Conservation (phyloP, 2,113 vertebrate species). For the Scartelaos histophorus region DNA sequence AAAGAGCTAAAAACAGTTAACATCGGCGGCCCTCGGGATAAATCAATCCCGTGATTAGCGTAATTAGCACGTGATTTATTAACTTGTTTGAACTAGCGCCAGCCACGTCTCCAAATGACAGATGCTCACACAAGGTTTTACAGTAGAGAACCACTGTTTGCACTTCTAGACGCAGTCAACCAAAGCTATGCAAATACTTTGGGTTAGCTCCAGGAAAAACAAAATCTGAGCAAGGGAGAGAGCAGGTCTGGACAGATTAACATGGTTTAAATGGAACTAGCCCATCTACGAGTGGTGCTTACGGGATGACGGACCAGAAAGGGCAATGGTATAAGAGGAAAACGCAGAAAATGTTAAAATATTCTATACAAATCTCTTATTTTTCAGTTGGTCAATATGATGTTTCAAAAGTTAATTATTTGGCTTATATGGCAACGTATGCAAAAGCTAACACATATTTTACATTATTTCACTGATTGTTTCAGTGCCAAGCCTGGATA, state of each 20-base stretch:
- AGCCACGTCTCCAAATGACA: background rate
- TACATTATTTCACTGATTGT: no score
- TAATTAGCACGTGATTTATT: background rate
- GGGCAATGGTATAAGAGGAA: background rate
- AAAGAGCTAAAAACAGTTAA: background rate
- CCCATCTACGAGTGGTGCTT: background rate
- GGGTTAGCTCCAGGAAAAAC: constrained; percentile 33
- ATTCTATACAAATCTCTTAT: background rate
- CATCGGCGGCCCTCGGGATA: background rate
- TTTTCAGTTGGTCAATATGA: background rate
- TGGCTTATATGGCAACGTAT: no score
- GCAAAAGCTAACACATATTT: no score
- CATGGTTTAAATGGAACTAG: constrained; percentile 20
- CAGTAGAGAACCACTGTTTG: background rate
- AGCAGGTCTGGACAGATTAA: constrained; percentile 36
- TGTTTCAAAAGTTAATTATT: background rate
- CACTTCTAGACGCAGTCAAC: constrained; percentile 2
- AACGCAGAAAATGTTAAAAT: background rate
- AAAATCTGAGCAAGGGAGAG: constrained; percentile 1
- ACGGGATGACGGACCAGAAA: constrained; percentile 13
- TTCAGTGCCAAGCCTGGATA: no score
- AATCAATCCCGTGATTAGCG: background rate
- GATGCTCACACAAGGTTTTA: background rate
- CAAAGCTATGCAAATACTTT: constrained; percentile 37
- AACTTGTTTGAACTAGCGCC: background rate